Base-by-base conservation (phyloP, 2,797 vertebrate species). In the Rhadinocentrus ornatus region DNA sequence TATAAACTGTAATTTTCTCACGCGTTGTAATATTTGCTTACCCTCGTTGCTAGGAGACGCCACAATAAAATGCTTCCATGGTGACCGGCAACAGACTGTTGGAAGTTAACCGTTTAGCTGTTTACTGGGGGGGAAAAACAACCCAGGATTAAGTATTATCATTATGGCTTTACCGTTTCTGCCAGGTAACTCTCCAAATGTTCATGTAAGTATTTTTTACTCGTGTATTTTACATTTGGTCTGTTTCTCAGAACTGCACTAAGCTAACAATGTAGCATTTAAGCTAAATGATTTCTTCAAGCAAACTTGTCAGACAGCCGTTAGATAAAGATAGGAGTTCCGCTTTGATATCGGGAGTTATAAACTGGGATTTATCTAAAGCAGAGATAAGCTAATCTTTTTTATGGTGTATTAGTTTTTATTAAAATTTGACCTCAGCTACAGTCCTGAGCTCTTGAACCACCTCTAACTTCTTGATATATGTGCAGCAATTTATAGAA, bases 151-250 rank as follows among this genome's bases (percentile, higher is more conserved):
- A 6, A 15, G 18, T 1, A 26, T n/a, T 55, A 53, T 35, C 35
- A 62, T 1, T 20, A 96, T 98, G 97, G 64, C 92, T 52, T 87
- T 96, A 60, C 96, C 96, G 2, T 69, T 94, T 65, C 78, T 96
- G 32, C 95, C 94, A 0, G 96, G 96, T 55, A 72, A 88, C 62
- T 94, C 83, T 26, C 82, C 80, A 64, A 91, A 88, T 29, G 90
- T 76, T 88, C 94, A 93, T 3, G 97, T 98, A 93, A 95, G 96
- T 95, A 4, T 22, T 0, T 22, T 13, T 52, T 26, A 26, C 6
- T 27, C 2, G 1, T 18, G 20, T 41, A 41, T 18, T 6, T 41
- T 48, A 20, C 18, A 2, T 46, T 46, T 46, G 18, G 15, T 41
- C 39, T 3, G 44, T n/a, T 39, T 39, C 37, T 15, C n/a, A 48